Conservation (phyloP, 2,797 vertebrate genomes). For the Eurystomus glaucurus region DNA sequence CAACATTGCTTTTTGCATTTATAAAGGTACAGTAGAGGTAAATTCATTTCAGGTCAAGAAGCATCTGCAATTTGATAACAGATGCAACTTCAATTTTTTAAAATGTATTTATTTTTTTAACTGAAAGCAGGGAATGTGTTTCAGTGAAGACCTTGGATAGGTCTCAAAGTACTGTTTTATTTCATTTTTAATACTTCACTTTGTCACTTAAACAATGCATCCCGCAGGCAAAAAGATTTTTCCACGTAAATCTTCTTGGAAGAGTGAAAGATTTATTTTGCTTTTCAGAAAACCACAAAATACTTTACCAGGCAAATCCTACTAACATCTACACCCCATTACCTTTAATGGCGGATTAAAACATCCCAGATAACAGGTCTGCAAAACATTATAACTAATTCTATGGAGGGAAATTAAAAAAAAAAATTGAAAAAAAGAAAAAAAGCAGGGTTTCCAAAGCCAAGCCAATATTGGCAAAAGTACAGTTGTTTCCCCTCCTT, state of each 20-base stretch:
- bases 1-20: not conserved
- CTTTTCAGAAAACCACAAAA: not conserved
- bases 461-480: not conserved
- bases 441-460: not conserved
- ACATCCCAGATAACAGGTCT: not conserved
- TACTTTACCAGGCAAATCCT: not conserved
- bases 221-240: not conserved
- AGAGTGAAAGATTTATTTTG: not conserved
- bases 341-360: not conserved
- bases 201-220: not conserved
- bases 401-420: not conserved
- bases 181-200: not conserved
- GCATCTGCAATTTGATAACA: not conserved
- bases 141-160: not conserved
- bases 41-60: not conserved
- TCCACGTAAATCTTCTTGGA: not conserved
- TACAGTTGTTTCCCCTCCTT: not conserved
- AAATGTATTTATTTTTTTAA: not conserved
- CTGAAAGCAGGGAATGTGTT: not conserved
- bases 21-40: not conserved
- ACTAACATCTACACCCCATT: not conserved
- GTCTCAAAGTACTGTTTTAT: not conserved
- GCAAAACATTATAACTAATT: not conserved
- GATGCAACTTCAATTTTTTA: not conserved
- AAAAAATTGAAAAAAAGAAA: not conserved